Evolutionary conservation across 2,797 vertebrate genomes (phyloP).

Genomic region (Echeneis naucrates): DNA sequence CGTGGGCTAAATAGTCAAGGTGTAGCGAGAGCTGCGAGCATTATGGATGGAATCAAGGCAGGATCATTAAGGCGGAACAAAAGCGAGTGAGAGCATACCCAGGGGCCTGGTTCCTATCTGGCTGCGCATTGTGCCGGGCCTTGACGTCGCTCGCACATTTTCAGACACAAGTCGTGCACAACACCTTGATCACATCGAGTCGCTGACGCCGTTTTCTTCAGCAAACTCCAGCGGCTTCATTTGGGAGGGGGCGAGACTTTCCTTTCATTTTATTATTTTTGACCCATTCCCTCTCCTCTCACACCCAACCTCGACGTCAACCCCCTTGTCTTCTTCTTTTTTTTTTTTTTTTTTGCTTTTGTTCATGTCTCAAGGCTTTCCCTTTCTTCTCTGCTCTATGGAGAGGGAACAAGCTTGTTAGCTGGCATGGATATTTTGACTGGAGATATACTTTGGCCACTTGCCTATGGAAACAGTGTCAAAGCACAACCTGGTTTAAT

Average conservation of each 20-base stretch:
- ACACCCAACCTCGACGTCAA: slow-evolving; percentile 48
- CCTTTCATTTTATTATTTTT: slow-evolving; percentile 64
- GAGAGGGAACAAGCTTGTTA: slow-evolving; percentile 98
- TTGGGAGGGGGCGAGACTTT: slow-evolving; percentile 14
- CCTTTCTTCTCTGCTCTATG: slow-evolving; percentile 90
- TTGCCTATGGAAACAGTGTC: slow-evolving; percentile 98
- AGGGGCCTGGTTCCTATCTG: slow-evolving; percentile 74
- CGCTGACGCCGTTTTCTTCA: slow-evolving; percentile 88
- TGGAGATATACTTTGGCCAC: slow-evolving; percentile 95
- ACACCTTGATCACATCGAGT: slow-evolving; percentile 92
- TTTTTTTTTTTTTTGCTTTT: slow-evolving; percentile 75
- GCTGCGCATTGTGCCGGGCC: slow-evolving; percentile 49
- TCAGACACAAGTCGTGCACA: slow-evolving; percentile 71
- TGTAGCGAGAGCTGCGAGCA: slow-evolving; percentile 78
- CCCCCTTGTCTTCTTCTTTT: slow-evolving; percentile 79
- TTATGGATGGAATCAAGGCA: slow-evolving; percentile 75
- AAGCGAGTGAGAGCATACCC: slow-evolving; percentile 74
- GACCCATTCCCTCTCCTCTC: slow-evolving; percentile 70
- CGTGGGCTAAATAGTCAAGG: slow-evolving; percentile 86
- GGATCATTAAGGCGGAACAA: slow-evolving; percentile 88
- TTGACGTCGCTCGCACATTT: slow-evolving; percentile 68
- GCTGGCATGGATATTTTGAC: slow-evolving; percentile 96
- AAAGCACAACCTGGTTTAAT: slow-evolving; percentile 98
- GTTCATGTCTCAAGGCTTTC: slow-evolving; percentile 90
- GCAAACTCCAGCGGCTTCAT: slow-evolving; percentile 88